A percentile compares a stretch with the other conserved stretches of the same genome.
Conservation (phyloP, 2,113 vertebrate genomes). For the Suricata suricatta region DNA sequence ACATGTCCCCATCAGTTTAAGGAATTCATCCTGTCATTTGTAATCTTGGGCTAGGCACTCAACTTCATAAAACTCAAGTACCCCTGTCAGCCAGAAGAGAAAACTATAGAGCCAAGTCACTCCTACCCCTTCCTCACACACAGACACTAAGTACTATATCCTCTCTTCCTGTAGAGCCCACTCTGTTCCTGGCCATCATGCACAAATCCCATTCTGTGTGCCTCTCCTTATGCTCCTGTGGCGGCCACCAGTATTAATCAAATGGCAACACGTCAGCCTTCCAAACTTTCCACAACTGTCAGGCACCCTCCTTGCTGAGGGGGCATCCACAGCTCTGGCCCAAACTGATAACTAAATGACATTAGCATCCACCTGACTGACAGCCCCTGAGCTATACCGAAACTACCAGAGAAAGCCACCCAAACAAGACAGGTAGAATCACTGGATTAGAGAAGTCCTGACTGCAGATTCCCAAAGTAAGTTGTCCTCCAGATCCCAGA, state of each 20-base stretch:
- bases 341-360: background rate
- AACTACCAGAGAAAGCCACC: background rate
- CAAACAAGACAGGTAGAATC: background rate
- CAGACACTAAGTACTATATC: background rate
- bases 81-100: background rate
- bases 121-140: background rate
- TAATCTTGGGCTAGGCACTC: background rate
- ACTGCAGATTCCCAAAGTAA: background rate
- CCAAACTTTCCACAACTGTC: background rate
- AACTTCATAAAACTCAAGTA: background rate
- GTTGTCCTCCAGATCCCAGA: background rate
- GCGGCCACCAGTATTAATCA: background rate
- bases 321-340: background rate
- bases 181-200: background rate
- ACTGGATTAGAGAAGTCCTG: background rate
- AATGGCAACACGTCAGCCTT: background rate
- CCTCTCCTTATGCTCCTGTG: background rate
- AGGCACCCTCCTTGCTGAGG: background rate
- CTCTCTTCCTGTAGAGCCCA: background rate
- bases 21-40: background rate
- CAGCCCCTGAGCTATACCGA: background rate
- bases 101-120: background rate
- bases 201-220: background rate
- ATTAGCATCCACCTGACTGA: background rate
- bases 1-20: background rate